These are phyloP conservation scores for Cyanoliseus patagonus DNA, from an alignment of 2,113 vertebrate species.

Conservation along the genomic window DNA sequence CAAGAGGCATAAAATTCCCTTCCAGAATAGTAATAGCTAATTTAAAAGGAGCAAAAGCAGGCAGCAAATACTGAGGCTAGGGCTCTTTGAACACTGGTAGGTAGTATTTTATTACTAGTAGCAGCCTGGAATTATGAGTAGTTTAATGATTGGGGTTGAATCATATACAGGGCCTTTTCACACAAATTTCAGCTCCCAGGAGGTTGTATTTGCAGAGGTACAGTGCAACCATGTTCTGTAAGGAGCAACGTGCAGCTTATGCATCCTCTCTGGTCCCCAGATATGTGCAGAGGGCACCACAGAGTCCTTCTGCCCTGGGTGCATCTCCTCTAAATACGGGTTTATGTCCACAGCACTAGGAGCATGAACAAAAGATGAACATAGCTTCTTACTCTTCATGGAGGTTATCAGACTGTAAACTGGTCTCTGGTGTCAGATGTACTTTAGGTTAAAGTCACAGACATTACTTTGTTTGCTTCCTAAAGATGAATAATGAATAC, in stretches of 20 bases:
- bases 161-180: not conserved
- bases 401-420: not conserved
- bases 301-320: not conserved
- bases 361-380: not conserved
- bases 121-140: not conserved
- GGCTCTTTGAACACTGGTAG: not conserved
- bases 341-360: not conserved
- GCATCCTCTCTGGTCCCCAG: accelerated
- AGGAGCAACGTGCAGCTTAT: not conserved
- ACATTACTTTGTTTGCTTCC: not conserved
- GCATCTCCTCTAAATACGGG: not conserved
- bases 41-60: not conserved
- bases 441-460: not conserved
- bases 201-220: not conserved
- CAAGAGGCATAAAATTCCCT: not conserved
- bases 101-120: not conserved
- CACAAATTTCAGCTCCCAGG: not conserved
- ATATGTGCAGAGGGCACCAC: accelerated
- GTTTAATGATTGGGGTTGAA: not conserved
- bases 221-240: not conserved
- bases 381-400: not conserved
- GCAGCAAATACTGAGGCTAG: not conserved
- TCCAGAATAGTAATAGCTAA: not conserved
- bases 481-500: not conserved
- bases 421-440: not conserved